A percentile compares a stretch with the other conserved stretches of the same genome.
phyloP scores from a whole-genome alignment of 2,888 invertebrate species.

The Octonoba sinensis region DNA sequence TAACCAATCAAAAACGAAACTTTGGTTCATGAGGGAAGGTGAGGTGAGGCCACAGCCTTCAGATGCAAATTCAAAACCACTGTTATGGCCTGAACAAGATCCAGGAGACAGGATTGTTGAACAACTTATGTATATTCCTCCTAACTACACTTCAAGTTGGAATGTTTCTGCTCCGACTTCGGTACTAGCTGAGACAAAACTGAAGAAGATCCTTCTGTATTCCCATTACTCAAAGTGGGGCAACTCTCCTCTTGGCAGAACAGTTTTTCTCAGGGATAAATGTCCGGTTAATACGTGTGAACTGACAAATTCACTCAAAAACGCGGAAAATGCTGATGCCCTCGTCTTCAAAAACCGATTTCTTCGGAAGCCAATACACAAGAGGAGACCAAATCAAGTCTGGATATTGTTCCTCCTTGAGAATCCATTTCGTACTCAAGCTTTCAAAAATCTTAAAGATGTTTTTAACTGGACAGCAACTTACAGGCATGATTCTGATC shows the following conservation, averaged over 20 bases:
- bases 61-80: conserved; percentile 6
- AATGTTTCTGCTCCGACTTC: conserved; percentile 65
- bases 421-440: conserved; percentile 95
- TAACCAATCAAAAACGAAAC: conserved; percentile 21
- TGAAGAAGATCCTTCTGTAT: conserved; percentile 82
- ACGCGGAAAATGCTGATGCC: conserved; percentile 84
- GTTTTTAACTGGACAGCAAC: conserved; percentile 98
- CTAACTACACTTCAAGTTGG: conserved; percentile 74
- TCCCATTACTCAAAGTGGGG: conserved; percentile 89
- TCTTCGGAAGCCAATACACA: conserved; percentile 68
- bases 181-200: conserved; percentile 32
- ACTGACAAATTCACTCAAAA: conserved; percentile 81
- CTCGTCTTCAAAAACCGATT: conserved; percentile 84
- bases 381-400: conserved; percentile 71
- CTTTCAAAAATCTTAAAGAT: conserved; percentile 79
- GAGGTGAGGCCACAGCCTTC: conserved; percentile 35
- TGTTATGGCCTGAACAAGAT: conserved; percentile 83
- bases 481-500: conserved; percentile 92
- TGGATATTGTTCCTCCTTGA: conserved; percentile 95
- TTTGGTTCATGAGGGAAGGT: conserved; percentile 62
- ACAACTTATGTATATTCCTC: conserved; percentile 88
- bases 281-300: conserved; percentile 91
- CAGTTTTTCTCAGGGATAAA: conserved; percentile 79
- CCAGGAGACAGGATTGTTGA: conserved; percentile 82
- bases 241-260: conserved; percentile 77